Conservation (phyloP, 2,113 vertebrate species). For the Pachyramphus minor region DNA sequence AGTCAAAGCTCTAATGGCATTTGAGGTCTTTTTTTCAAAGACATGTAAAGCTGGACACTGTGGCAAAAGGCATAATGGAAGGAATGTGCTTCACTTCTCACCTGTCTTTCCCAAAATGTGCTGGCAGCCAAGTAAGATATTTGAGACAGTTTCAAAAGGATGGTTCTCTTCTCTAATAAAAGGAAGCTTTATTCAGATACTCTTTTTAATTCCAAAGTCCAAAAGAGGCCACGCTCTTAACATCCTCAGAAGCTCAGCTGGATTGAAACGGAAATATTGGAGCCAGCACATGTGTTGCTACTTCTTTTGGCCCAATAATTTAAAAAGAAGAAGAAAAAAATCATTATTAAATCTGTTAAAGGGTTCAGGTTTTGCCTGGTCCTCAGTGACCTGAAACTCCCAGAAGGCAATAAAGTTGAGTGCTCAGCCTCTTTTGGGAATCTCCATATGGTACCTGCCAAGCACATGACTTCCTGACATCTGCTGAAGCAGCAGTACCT, state of each 20-base stretch:
- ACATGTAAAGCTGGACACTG: neutral
- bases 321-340: neutral
- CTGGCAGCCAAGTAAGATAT: slow-evolving; percentile 58
- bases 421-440: neutral
- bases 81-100: slow-evolving; percentile 63
- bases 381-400: neutral
- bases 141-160: slow-evolving; percentile 66
- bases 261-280: slow-evolving; percentile 3
- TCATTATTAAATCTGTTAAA: neutral
- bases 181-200: slow-evolving; percentile 56
- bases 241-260: slow-evolving; percentile 14
- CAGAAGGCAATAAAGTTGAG: neutral
- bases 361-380: neutral
- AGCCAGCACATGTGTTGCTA: slow-evolving; percentile 32
- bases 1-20: neutral
- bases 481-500: slow-evolving; percentile 12
- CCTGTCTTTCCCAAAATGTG: slow-evolving; percentile 60
- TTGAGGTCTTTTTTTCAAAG: neutral
- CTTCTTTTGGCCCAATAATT: slow-evolving; percentile 9
- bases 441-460: neutral
- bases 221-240: neutral
- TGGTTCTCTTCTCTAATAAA: slow-evolving; percentile 50
- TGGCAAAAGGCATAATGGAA: slow-evolving; percentile 41
- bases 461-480: neutral
- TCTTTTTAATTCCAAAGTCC: slow-evolving; percentile 28